Percentiles rank a stretch among this genome's conserved stretches.
phyloP scores from a whole-genome alignment of 1,140 invertebrate species.

The Phymorhynchus buccinoides region DNA sequence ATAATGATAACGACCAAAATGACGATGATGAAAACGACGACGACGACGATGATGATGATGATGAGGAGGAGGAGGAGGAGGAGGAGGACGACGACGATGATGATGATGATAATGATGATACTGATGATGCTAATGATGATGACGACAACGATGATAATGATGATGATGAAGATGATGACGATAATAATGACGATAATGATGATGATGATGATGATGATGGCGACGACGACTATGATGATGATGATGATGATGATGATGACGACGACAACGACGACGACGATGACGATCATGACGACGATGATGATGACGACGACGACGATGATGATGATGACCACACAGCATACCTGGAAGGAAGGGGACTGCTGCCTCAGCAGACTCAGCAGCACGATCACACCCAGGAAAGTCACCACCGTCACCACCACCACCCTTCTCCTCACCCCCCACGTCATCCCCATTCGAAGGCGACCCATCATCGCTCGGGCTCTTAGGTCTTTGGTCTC shows the following conservation, averaged over 20 bases:
- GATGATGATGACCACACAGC: background rate
- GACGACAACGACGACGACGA: too few relatives aligned
- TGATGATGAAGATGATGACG: background rate
- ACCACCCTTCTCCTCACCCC: too few relatives aligned
- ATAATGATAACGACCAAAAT: background rate
- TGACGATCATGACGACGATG: too few relatives aligned
- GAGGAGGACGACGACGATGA: background rate
- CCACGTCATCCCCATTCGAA: too few relatives aligned
- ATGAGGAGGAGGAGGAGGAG: background rate
- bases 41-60: background rate
- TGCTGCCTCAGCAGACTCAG: background rate
- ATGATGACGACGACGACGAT: too few relatives aligned
- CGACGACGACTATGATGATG: background rate
- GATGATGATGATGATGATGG: too few relatives aligned
- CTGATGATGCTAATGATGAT: background rate
- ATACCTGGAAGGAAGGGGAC: too few relatives aligned
- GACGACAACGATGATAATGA: background rate
- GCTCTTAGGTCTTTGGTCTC: too few relatives aligned
- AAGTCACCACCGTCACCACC: background rate
- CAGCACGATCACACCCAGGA: background rate
- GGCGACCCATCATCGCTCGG: too few relatives aligned
- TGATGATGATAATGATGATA: background rate
- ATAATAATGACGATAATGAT: background rate
- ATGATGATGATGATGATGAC: too few relatives aligned
- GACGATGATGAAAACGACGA: constrained; percentile 3